These are phyloP conservation scores for Pasiphila rectangulata DNA, from an alignment of 2,888 invertebrate species.

Conservation along the genomic window DNA sequence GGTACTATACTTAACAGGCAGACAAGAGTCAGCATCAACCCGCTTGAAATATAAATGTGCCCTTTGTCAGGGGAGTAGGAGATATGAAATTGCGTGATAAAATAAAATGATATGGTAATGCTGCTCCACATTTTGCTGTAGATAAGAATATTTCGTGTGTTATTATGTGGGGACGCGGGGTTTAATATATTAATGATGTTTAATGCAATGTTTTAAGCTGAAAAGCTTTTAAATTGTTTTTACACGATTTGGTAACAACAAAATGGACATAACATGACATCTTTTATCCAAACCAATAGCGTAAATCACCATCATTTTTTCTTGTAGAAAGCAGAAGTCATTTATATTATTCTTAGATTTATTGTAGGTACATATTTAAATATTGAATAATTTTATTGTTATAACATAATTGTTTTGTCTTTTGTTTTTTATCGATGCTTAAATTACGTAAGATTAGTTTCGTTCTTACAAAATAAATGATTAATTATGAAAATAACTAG, in stretches of 20 bases:
- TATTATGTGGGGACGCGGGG: slow-evolving; percentile 12
- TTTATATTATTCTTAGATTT: too few relatives aligned
- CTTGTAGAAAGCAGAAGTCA: too few relatives aligned
- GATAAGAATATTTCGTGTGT: slow-evolving; percentile 21
- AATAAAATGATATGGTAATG: slow-evolving; percentile 39
- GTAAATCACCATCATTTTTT: too few relatives aligned
- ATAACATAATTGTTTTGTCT: neutral
- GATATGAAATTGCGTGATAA: slow-evolving; percentile 34
- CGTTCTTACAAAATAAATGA: too few relatives aligned
- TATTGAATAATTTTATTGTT: too few relatives aligned
- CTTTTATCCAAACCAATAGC: too few relatives aligned
- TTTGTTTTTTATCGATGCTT: neutral
- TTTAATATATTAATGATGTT: slow-evolving; percentile 5
- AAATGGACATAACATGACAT: too few relatives aligned
- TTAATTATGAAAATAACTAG: too few relatives aligned
- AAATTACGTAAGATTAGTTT: too few relatives aligned
- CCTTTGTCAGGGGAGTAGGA: slow-evolving; percentile 19
- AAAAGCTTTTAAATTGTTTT: neutral
- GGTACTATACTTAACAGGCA: too few relatives aligned
- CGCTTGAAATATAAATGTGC: slow-evolving; percentile 7
- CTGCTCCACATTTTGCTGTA: slow-evolving; percentile 22
- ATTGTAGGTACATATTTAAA: too few relatives aligned
- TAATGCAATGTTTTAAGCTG: slow-evolving; percentile 4
- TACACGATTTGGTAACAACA: neutral
- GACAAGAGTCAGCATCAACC: slow-evolving; percentile 1